These are phyloP conservation scores for Alexandromys fortis DNA, from an alignment of 2,113 vertebrate genomes.

Conservation along the genomic window DNA sequence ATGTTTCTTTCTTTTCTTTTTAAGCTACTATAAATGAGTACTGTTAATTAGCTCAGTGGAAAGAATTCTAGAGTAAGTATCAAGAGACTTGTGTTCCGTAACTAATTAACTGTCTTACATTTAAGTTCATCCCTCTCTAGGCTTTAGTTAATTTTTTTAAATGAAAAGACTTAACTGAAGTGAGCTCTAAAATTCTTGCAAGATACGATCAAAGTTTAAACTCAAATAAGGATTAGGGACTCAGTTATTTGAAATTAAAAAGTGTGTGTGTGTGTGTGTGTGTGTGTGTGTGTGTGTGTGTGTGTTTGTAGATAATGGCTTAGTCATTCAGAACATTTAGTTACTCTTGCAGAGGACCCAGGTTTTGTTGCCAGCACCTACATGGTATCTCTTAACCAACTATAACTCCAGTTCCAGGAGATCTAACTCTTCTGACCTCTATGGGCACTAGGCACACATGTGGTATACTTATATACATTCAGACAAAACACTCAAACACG, in stretches of 20 bases:
- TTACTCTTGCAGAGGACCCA: background rate
- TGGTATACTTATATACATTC: background rate
- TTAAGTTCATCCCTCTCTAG: constrained; percentile 56
- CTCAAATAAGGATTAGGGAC: constrained; percentile 27
- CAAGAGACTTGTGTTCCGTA: constrained; percentile 58
- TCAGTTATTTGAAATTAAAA: constrained; percentile 36
- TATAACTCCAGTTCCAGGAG: background rate
- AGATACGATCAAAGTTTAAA: constrained; percentile 53
- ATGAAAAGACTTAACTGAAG: constrained; percentile 46
- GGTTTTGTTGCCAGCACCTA: background rate
- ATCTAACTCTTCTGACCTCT: background rate
- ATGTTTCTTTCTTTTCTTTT: constrained; percentile 44
- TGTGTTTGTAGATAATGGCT: background rate
- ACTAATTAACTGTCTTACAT: constrained; percentile 67
- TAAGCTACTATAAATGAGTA: constrained; percentile 38
- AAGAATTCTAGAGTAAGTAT: constrained; percentile 62
- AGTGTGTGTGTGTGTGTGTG: background rate
- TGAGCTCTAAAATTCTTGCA: constrained; percentile 30
- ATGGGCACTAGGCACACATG: background rate
- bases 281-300: too few relatives aligned
- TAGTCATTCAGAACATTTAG: background rate
- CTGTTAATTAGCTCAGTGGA: constrained; percentile 68
- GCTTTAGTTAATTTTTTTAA: constrained; percentile 57
- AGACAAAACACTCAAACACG: background rate
- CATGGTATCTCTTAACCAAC: background rate